These are phyloP conservation scores for Anagrus nilaparvatae DNA, from an alignment of 1,140 invertebrate species.

Conservation along the genomic window DNA sequence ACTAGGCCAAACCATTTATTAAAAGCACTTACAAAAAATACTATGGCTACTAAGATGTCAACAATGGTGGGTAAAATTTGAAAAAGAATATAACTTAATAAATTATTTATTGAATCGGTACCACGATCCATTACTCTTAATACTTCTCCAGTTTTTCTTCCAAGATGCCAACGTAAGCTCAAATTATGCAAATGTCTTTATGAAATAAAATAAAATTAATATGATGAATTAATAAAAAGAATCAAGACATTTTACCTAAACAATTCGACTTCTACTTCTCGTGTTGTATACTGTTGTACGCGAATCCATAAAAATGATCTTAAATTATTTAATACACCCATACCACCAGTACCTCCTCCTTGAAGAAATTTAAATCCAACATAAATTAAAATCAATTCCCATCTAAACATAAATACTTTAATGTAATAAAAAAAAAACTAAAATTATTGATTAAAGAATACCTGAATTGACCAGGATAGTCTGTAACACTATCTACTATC, in stretches of 20 bases:
- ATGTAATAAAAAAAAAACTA: conserved; percentile 9
- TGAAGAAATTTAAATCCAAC: conserved; percentile 84
- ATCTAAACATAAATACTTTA: conserved; percentile 42
- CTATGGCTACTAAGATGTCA: conserved; percentile 86
- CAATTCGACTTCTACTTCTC: conserved; percentile 69
- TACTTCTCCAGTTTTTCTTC: conserved; percentile 91
- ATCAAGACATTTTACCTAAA: conserved; percentile 26
- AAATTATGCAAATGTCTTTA: conserved; percentile 79
- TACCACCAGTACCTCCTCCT: conserved; percentile 81
- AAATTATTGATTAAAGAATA: conserved; percentile 11
- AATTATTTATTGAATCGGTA: conserved; percentile 87
- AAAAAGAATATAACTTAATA: conserved; percentile 81
- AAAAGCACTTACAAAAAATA: conserved; percentile 80
- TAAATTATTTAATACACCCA: conserved; percentile 87
- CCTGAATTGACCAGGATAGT: conserved; percentile 35
- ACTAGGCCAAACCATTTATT: conserved; percentile 92
- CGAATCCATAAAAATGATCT: conserved; percentile 88
- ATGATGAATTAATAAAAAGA: conserved; percentile 7
- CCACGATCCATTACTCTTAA: conserved; percentile 89
- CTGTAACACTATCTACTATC: conserved; percentile 49
- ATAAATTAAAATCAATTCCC: conserved; percentile 82
- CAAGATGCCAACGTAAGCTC: conserved; percentile 82
- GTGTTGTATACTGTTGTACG: conserved; percentile 90
- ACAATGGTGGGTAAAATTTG: conserved; percentile 84
- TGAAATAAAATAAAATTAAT: conserved; percentile 23